Conservation (phyloP, 1,140 invertebrate species). For the Trachelipus rathkii region DNA sequence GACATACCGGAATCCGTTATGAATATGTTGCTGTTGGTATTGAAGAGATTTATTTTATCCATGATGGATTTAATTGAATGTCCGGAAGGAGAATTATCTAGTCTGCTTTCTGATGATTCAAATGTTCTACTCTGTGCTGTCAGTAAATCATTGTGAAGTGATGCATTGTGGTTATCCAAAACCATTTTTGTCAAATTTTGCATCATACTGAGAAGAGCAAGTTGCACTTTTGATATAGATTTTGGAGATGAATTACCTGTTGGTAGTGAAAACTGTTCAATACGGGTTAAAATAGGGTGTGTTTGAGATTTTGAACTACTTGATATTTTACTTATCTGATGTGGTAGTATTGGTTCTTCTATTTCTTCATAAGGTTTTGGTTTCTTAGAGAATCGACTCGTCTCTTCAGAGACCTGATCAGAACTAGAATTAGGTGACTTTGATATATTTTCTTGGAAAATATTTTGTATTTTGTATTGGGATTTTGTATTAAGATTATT, state of each 20-base stretch:
- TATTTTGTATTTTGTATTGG: background rate
- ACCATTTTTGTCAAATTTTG: background rate
- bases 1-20: background rate
- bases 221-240: background rate
- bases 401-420: background rate
- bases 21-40: background rate
- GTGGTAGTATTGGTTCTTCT: background rate
- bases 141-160: background rate
- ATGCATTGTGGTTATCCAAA: background rate
- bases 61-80: background rate
- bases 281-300: background rate
- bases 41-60: background rate
- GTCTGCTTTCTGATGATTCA: no score
- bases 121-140: no score
- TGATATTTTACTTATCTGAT: background rate
- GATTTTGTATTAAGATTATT: background rate
- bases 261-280: background rate
- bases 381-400: background rate
- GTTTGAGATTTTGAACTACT: background rate
- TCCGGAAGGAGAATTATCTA: no score
- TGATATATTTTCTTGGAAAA: background rate
- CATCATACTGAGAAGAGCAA: background rate
- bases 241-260: background rate
- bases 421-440: background rate
- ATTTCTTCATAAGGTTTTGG: background rate